Base-by-base conservation (phyloP, 2,888 invertebrate species). In the Plagiodera versicolora region DNA sequence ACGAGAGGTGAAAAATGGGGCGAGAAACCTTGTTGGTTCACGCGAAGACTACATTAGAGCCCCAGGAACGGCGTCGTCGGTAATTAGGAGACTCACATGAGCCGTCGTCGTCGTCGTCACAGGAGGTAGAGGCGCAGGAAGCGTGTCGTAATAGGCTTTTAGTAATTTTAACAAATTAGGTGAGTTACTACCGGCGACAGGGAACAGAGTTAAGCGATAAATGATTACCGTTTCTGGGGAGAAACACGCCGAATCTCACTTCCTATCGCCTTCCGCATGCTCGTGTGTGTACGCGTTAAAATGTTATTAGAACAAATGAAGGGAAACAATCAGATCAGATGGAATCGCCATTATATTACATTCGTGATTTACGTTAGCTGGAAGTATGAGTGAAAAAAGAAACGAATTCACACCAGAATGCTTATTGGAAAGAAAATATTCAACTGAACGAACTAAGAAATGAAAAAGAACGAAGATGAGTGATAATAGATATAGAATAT, bases 121-220 rank as follows among this genome's bases (percentile, higher is more conserved):
- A 24, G 24, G 24, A 24, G 24, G n/a, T n/a, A n/a, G n/a, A n/a
- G n/a, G n/a, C n/a, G n/a, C 63, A 63, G 67, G 67, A 67, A 67
- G 62, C 63, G 56, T 60, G 61, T 50, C 59, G 57, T 67, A 67
- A 67, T 65, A 61, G 63, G 61, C 67, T 65, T 65, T 67, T 65
- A 67, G 64, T 67, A 62, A 67, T 67, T 67, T 67, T 67, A 65
- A 67, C 67, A 67, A 64, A 67, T 67, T 67, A 65, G 63, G 50
- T 62, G 63, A 67, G 64, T 64, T 64, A n/a, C n/a, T n/a, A 62
- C 60, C 59, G 52, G 61, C 17, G 52, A 45, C 14, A 20, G 24
- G 11, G 51, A 39, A 4, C n/a, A 17, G 18, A 18, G 19, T 24
- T 53, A 53, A 53, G 45, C 53, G 53, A 53, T 53, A 53, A 53